A percentile compares a stretch with the other conserved stretches of the same genome.
Evolutionary conservation across 1,140 invertebrate species (phyloP).

Genomic region (Globodera ellingtonae): DNA sequence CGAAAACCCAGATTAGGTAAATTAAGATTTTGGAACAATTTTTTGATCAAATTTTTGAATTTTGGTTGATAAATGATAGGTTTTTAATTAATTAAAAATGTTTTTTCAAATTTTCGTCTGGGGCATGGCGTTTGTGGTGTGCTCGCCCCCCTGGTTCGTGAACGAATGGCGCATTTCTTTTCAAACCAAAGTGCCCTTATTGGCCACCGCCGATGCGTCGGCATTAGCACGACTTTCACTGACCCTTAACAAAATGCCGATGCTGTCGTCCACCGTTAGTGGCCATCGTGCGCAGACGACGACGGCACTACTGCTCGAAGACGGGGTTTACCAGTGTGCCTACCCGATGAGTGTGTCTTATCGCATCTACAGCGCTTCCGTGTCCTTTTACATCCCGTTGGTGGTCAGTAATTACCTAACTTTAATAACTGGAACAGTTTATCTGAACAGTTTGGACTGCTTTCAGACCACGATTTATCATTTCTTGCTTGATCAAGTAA

Average conservation of each 20-base stretch:
- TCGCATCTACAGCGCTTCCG: constrained; percentile 63
- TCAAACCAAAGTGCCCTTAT: constrained; percentile 3
- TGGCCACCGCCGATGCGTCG: neutral
- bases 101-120: constrained; percentile 32
- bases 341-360: constrained; percentile 64
- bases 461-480: neutral
- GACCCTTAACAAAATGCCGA: constrained; percentile 14
- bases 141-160: constrained; percentile 63
- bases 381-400: constrained; percentile 63
- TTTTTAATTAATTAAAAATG: no score
- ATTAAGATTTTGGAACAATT: no score
- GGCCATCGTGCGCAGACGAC: neutral
- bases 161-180: constrained; percentile 54
- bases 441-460: no score
- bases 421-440: neutral
- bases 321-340: constrained; percentile 43
- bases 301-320: neutral
- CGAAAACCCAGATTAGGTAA: no score
- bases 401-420: constrained; percentile 50
- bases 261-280: neutral
- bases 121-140: constrained; percentile 58
- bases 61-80: no score
- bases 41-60: no score
- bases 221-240: neutral
- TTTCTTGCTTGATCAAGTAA: constrained; percentile 24